Evolutionary conservation across 2,888 invertebrate genomes (phyloP).

Genomic region (Ctenicera cuprea): DNA sequence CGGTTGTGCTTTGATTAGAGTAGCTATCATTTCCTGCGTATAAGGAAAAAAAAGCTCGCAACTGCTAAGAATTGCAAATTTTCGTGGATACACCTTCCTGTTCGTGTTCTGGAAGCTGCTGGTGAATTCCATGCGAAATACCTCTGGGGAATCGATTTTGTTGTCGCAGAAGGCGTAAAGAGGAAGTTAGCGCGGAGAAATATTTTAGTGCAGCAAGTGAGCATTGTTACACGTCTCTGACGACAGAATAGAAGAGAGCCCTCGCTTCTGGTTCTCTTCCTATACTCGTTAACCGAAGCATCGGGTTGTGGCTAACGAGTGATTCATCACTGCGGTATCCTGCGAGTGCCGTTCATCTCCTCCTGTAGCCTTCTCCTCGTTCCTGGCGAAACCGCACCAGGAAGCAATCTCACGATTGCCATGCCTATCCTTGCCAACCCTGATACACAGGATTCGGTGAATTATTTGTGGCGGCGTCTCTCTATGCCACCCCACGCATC

Average conservation of each 20-base stretch:
- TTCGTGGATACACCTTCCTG: conserved; percentile 24
- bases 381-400: conserved; percentile 55
- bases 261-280: conserved; percentile 48
- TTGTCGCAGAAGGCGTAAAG: conserved; percentile 31
- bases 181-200: conserved; percentile 44
- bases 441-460: conserved; percentile 55
- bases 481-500: conserved; percentile 48
- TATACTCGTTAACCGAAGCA: conserved; percentile 64
- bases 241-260: conserved; percentile 42
- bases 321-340: conserved; percentile 65
- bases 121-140: conserved; percentile 26
- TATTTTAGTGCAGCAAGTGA: conserved; percentile 47
- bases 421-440: conserved; percentile 56
- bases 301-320: conserved; percentile 65
- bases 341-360: conserved; percentile 55
- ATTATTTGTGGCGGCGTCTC: conserved; percentile 56
- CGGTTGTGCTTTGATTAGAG: conserved; percentile 4
- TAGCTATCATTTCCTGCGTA: conserved; percentile 1
- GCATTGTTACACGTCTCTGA: conserved; percentile 49
- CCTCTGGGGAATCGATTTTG: conserved; percentile 24
- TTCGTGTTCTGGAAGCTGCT: conserved; percentile 29
- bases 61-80: conserved; percentile 31
- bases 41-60: conserved; percentile 1
- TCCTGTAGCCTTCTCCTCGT: conserved; percentile 48
- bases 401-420: conserved; percentile 59